Evolutionary conservation across 2,888 invertebrate species (phyloP).

Genomic region (Diplolepis rosae): DNA sequence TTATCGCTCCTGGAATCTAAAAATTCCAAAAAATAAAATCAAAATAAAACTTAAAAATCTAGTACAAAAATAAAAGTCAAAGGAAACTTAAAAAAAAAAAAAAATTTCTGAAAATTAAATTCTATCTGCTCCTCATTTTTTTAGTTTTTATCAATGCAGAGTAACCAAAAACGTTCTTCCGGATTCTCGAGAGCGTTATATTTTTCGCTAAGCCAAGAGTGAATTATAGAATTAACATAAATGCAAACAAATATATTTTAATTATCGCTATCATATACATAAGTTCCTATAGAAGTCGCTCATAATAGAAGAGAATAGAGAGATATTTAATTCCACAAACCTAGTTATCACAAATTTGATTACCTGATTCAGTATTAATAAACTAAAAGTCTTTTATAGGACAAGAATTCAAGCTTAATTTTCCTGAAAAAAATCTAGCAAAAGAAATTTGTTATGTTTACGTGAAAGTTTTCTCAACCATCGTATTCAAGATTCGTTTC

Average conservation of each 20-base stretch:
- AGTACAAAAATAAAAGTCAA: neutral
- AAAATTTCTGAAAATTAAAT: neutral
- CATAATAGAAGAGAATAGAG: neutral
- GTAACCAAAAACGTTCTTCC: conserved; percentile 1
- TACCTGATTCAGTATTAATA: neutral
- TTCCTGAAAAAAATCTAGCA: neutral
- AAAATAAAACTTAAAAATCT: neutral
- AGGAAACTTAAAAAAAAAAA: neutral
- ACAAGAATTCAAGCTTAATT: neutral
- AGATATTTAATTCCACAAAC: neutral
- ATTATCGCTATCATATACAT: neutral
- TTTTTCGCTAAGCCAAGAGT: neutral
- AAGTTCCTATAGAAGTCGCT: conserved; percentile 7
- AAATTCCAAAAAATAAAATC: too few relatives aligned
- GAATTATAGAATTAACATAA: neutral
- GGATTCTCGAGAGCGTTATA: neutral
- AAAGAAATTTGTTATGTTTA: neutral
- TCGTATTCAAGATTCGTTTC: conserved; percentile 8
- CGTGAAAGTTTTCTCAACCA: neutral
- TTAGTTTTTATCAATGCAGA: neutral
- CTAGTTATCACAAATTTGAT: neutral
- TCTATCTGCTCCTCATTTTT: conserved; percentile 13
- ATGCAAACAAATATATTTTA: conserved; percentile 1
- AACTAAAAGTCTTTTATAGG: neutral
- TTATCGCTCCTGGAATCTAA: too few relatives aligned